Evolutionary conservation across 2,888 invertebrate species (phyloP), one percentile per base, ranked within the genome.

Genomic region (Agrotis clavis): DNA sequence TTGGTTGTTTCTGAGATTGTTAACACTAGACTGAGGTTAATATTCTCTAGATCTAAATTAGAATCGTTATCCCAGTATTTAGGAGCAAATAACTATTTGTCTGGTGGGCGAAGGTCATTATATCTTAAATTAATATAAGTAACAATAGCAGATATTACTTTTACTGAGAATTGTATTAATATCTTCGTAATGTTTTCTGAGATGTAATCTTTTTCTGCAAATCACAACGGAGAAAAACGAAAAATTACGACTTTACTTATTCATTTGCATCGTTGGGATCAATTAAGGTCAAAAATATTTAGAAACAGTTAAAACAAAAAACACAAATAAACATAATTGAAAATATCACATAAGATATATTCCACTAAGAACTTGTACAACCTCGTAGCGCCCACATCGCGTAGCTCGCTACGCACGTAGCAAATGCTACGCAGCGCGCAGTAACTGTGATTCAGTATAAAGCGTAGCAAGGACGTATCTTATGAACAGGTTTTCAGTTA

Each of bases 361-460:
- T n/a, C n/a, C n/a, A n/a, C n/a, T n/a, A n/a, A n/a, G n/a, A n/a
- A n/a, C n/a, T n/a, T n/a, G 1, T 41, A 41, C 41, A 35, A 21
- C 21, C 19, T 57, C 71, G 63, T 71, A 66, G 57, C 59, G 11
- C 4, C 18, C 7, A 18, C 64, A 59, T 7, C 35, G 19, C 80
- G 71, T 77, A 85, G 67, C 59, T 25, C 5, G 72, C 81, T 80
- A 77, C 74, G 67, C 30, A 18, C 78, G 83, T 84, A 85, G 84
- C 71, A 57, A 62, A 21, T 21, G 83, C 77, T 80, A 77, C 86
- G 81, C 45, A 69, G 45, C 79, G 75, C 86, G 81, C 45, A 69
- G 45, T 66, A 56, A 30, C 47, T 19, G 35, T 61, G n/a, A 48
- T 45, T 45, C 21, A 53, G 35, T 61, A 35, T 76, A 13, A n/a